Evolutionary conservation across 2,113 vertebrate genomes (phyloP).

Genomic region (Epinephelus cyanopodus): DNA sequence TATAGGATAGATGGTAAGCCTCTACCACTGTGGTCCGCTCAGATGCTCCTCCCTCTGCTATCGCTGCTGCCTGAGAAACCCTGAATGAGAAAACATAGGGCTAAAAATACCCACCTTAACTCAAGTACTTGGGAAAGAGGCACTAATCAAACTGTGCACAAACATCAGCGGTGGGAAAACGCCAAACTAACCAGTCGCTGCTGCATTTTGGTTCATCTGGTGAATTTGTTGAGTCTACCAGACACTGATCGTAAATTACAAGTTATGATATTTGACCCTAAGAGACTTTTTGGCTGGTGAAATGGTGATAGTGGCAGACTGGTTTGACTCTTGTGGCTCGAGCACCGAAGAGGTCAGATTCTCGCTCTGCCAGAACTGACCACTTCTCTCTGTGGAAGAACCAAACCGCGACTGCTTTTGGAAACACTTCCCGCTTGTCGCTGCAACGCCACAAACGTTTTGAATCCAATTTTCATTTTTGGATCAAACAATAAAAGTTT

Average conservation of each 20-base stretch:
- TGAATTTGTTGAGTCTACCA: background rate
- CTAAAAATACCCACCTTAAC: conserved; percentile 63
- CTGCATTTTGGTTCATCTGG: background rate
- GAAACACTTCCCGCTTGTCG: conserved; percentile 31
- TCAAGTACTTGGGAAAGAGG: conserved; percentile 39
- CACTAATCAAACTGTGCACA: conserved; percentile 36
- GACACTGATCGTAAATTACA: background rate
- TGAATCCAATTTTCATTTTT: conserved; percentile 28
- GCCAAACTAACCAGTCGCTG: conserved; percentile 21
- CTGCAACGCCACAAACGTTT: conserved; percentile 7
- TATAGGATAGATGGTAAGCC: background rate
- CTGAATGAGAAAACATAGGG: conserved; percentile 40
- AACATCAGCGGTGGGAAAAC: conserved; percentile 49
- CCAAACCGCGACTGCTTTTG: conserved; percentile 48
- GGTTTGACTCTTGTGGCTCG: background rate
- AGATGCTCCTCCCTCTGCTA: conserved; percentile 25
- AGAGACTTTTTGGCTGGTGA: conserved; percentile 10
- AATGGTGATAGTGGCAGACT: background rate
- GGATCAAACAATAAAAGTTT: conserved; percentile 33
- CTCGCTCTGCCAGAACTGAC: conserved; percentile 13
- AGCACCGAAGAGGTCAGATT: conserved; percentile 15
- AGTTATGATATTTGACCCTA: background rate
- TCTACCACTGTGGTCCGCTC: conserved; percentile 21
- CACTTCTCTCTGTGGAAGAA: conserved; percentile 37
- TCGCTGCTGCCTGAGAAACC: conserved; percentile 46